Base-by-base conservation (phyloP, 2,113 vertebrate genomes). In the Sturnus vulgaris region DNA sequence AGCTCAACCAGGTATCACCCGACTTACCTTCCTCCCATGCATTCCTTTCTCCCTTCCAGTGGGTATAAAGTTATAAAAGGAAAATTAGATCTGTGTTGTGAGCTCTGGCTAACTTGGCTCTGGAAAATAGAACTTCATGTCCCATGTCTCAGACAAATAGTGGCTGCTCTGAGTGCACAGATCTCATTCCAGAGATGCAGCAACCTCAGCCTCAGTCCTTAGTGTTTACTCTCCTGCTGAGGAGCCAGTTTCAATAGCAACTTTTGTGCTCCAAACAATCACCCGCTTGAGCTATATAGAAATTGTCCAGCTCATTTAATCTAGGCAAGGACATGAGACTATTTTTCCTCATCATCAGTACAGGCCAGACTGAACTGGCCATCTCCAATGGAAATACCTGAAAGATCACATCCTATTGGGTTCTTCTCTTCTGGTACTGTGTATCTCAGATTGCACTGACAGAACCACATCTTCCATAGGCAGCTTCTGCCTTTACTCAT, bases 131-230 rank as follows among this genome's bases (percentile, higher is more conserved):
- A 83, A 57, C 37, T 42, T 61, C 28, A 12, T 10, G 12, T 56
- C 37, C 15, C 24, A 3, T 1, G 5, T 40, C 46, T 70, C 69
- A 78, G n/a, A 60, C 0, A 1, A 86, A 40, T 15, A 3, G 1
- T 22, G 7, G 69, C 52, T 60, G 39, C 35, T 57, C 16, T 61
- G 53, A 35, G 59, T 1, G 1, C 46, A 33, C 24, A 60, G 44
- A 31, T 37, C 28, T 81, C 59, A 37, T 5, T n/a, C 22, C n/a
- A 85, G 40, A 85, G 47, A 39, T 42, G 20, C 75, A 53, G 37
- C 23, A 40, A 16, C 7, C 37, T 60, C 80, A 86, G 27, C 28
- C 33, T 72, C 44, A 25, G 31, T 12, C n/a, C 56, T 61, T 27
- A 44, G 20, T 1, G 0, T 49, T 57, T 70, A 11, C 12, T 77